A percentile compares a stretch with the other conserved stretches of the same genome.
These are phyloP conservation scores for Phrynosoma blainvillii DNA, from an alignment of 2,113 vertebrate genomes.

Conservation along the genomic window DNA sequence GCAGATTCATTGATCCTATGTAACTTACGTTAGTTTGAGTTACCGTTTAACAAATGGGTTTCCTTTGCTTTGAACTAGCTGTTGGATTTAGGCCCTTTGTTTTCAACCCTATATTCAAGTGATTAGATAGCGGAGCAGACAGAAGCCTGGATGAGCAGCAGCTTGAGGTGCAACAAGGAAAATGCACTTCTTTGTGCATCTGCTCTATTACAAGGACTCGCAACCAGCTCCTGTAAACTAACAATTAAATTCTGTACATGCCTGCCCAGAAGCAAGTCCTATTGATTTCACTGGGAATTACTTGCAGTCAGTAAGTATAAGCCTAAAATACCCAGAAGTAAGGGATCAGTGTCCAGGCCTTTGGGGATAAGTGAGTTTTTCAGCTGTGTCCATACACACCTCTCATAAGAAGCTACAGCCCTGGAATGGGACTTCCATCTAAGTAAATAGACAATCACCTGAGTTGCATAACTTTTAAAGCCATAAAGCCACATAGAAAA, in stretches of 20 bases:
- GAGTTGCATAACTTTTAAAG: not conserved
- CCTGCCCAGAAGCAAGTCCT: not conserved
- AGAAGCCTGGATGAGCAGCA: not conserved
- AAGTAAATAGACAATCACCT: not conserved
- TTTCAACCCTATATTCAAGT: not conserved
- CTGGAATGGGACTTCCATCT: not conserved
- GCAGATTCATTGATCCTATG: too few relatives aligned
- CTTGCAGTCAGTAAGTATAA: not conserved
- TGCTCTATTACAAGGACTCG: not conserved
- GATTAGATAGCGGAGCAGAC: not conserved
- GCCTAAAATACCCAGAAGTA: not conserved
- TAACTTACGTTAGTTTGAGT: too few relatives aligned
- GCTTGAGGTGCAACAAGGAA: not conserved
- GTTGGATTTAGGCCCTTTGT: not conserved
- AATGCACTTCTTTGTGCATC: not conserved
- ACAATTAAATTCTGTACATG: not conserved
- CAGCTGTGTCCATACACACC: not conserved
- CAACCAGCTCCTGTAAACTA: not conserved
- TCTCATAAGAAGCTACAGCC: not conserved
- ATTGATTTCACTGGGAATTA: not conserved
- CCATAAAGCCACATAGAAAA: not conserved
- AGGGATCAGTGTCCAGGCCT: not conserved
- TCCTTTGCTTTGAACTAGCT: not conserved
- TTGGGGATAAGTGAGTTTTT: not conserved
- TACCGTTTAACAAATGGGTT: too few relatives aligned